Evolutionary conservation across 1,140 invertebrate genomes (phyloP), one percentile per base, ranked within the genome.

Genomic region (Eubasilissa regina): DNA sequence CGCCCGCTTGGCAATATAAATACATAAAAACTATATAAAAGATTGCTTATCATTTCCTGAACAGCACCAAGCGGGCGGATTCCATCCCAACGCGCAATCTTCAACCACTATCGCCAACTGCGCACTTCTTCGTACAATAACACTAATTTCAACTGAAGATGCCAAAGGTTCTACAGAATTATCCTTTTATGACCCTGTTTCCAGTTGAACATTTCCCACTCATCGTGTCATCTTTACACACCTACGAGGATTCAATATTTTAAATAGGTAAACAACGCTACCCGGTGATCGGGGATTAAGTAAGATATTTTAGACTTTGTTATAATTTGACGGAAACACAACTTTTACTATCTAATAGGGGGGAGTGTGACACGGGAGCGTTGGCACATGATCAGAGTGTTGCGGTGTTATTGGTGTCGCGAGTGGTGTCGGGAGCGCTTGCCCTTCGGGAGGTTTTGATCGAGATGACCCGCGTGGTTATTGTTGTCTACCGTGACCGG

Each of bases 371-470:
- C 44, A 56, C 25, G 25, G 53, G 53, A 17, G 53, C 13, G 10
- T n/a, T n/a, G 53, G n/a, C n/a, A 56, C 11, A 51, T 51, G 48
- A 51, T 51, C 11, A 9, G n/a, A 51, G 11, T 35, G 25, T 35
- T 35, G 6, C 25, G 17, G 56, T 60, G 56, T 60, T 70, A 47
- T 47, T 55, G 68, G 68, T 15, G 68, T 25, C n/a, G 68, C 21
- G 62, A 17, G 53, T 75, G 80, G 11, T 64, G 70, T 15, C 81
- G 81, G 13, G 78, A 73, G 51, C 78, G 75, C 72, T 82, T 82
- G 62, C 7, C 53, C 35, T 21, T 21, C 4, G 66, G 47, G 19
- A 79, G 56, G 72, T 82, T 82, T 8, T 74, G 77, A 77, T 82
- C 78, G 3, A 55, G 58, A 12, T 70, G 78, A 17, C 62, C 72